Evolutionary conservation across 30 jellyfish, hydroid and myxozoan genomes (phyloP), one percentile per base, ranked within the genome.

Genomic region (Hydractinia echinata): DNA sequence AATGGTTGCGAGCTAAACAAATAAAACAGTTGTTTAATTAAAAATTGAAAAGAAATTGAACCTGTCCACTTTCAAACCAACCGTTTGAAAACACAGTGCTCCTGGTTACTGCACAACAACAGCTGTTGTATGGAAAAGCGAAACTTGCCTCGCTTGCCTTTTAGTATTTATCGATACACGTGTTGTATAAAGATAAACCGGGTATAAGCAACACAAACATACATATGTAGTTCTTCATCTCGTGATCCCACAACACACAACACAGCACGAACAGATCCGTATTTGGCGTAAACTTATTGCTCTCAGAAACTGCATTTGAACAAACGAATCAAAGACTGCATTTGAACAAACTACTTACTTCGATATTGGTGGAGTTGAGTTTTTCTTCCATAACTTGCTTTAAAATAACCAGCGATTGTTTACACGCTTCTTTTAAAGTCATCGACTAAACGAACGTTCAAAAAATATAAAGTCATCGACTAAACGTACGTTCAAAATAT

Each of bases 311-410:
- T 30, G 44, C 44, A 30, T 30, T 30, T 30, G 44, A 30, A 30
- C 44, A 30, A 30, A 30, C 44, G 18, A 82, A 72, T 30, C 1
- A 30, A 2, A 30, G 2, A 30, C 44, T 30, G 44, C 44, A 30
- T 30, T 30, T 30, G 44, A 30, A 30, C 44, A 30, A 30, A 30
- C 44, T 30, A 51, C 92, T 61, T 68, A 95, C 99, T 94, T 95
- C 99, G 21, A 95, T 90, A 77, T 95, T 95, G 3, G 96, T 87
- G 50, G 99, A 76, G 79, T 78, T 95, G 53, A 95, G 83, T 64
- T 95, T 95, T 69, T 95, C 99, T 73, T 95, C 99, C 99, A 95
- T 95, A 64, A 95, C 99, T 83, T 89, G 96, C 70, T 95, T 95
- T 44, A 95, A 82, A 53, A 90, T 95, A 11, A 96, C 77, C 76